Conservation (phyloP, 2,888 invertebrate species). For the Merodon equestris region DNA sequence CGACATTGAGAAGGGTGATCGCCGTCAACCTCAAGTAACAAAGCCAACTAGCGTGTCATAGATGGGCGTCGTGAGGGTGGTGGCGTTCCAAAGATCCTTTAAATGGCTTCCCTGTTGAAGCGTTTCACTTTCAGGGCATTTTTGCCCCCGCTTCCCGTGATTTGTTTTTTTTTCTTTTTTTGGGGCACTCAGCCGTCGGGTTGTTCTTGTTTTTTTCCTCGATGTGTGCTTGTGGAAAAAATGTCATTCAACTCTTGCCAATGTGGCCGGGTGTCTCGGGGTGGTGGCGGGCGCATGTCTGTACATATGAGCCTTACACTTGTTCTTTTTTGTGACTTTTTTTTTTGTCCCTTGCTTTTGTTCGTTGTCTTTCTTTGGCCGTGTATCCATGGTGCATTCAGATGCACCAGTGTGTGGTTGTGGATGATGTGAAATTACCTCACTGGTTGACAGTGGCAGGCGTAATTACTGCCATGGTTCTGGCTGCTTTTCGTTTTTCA, state of each 20-base stretch:
- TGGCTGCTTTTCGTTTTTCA: conserved; percentile 22
- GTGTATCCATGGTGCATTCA: no score
- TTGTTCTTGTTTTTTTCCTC: conserved; percentile 14
- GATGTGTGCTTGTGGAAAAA: conserved; percentile 25
- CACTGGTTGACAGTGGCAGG: conserved; percentile 55
- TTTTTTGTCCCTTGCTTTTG: conserved; percentile 22
- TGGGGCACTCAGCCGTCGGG: conserved; percentile 32
- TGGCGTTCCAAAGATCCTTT: conserved; percentile 40
- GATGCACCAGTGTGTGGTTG: no score
- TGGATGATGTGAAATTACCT: conserved; percentile 58
- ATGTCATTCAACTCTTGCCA: conserved; percentile 66
- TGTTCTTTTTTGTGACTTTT: conserved; percentile 11
- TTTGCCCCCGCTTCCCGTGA: background rate
- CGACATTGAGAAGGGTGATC: conserved; percentile 27
- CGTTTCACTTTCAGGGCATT: conserved; percentile 54
- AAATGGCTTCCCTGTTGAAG: conserved; percentile 63
- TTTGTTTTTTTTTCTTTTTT: conserved; percentile 34
- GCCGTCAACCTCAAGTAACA: conserved; percentile 35
- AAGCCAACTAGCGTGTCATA: conserved; percentile 50
- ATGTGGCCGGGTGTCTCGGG: conserved; percentile 22
- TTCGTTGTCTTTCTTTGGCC: background rate
- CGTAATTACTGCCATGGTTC: conserved; percentile 58
- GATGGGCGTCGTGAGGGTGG: conserved; percentile 16
- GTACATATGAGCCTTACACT: conserved; percentile 47
- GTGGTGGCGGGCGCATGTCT: conserved; percentile 34